Evolutionary conservation across 1,140 invertebrate species (phyloP).

Genomic region (Listronotus oregonensis): DNA sequence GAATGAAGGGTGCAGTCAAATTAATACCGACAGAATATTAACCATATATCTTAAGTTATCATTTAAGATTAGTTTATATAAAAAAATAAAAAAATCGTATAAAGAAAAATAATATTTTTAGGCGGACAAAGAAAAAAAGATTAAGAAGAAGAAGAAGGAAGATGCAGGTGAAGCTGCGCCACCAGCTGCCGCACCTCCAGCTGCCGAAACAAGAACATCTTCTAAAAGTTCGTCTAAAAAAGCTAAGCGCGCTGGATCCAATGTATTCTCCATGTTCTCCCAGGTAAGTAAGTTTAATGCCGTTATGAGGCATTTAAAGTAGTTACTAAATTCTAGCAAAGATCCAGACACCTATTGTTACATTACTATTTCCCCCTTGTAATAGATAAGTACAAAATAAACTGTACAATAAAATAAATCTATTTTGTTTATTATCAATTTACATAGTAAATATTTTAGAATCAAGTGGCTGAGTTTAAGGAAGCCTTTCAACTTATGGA

Average conservation of each 20-base stretch:
- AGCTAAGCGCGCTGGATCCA: slow-evolving; percentile 86
- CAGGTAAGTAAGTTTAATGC: slow-evolving; percentile 16
- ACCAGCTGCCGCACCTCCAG: slow-evolving; percentile 63
- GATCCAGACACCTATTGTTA: too few species aligned
- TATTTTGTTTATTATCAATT: slow-evolving; percentile 4
- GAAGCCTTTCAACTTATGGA: slow-evolving; percentile 99
- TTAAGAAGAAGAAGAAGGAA: slow-evolving; percentile 77
- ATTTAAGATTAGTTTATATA: too few species aligned
- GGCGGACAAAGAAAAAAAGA: slow-evolving; percentile 84
- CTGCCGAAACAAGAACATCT: slow-evolving; percentile 63
- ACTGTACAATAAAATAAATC: too few species aligned
- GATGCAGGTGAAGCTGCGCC: slow-evolving; percentile 64
- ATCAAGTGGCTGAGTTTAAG: slow-evolving; percentile 95
- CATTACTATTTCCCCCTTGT: too few species aligned
- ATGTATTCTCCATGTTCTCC: slow-evolving; percentile 96
- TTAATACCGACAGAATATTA: too few species aligned
- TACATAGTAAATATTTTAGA: slow-evolving; percentile 60
- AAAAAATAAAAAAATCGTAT: too few species aligned
- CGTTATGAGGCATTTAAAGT: too few species aligned
- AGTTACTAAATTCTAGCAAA: too few species aligned
- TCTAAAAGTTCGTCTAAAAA: slow-evolving; percentile 70
- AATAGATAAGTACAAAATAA: too few species aligned
- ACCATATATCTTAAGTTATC: too few species aligned
- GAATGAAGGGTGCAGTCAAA: too few species aligned
- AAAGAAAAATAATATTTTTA: slow-evolving; percentile 39